Conservation (phyloP, 2,888 invertebrate species). For the Gasteruption jaculator region DNA sequence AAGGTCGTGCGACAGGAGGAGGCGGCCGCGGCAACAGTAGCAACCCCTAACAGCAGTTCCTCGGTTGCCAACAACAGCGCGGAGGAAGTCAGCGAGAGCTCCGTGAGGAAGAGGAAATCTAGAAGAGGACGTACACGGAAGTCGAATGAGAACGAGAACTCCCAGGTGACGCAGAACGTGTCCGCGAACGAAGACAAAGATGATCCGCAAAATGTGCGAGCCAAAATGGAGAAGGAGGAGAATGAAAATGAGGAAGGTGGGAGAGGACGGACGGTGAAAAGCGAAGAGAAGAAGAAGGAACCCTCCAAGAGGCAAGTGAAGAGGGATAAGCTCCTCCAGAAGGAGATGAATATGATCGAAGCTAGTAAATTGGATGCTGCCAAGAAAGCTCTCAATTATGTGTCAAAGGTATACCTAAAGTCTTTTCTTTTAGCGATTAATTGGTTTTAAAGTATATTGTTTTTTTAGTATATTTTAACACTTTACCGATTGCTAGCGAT, state of each 20-base stretch:
- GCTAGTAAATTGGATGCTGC: constrained; percentile 57
- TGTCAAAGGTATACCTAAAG: constrained; percentile 53
- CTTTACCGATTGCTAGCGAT: too few species aligned
- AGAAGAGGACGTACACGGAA: constrained; percentile 12
- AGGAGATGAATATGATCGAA: constrained; percentile 56
- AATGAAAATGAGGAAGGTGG: background rate
- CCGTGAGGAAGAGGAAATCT: too few species aligned
- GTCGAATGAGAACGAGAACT: constrained; percentile 7
- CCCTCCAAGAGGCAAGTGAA: constrained; percentile 66
- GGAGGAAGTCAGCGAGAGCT: too few species aligned
- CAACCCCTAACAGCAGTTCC: too few species aligned
- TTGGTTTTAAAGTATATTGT: background rate
- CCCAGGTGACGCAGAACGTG: too few species aligned
- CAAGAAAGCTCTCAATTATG: constrained; percentile 62
- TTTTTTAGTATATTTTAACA: too few species aligned
- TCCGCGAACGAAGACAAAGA: constrained; percentile 6
- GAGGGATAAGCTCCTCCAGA: constrained; percentile 59
- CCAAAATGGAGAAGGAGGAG: constrained; percentile 32
- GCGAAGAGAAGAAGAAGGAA: constrained; percentile 39
- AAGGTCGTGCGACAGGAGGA: constrained; percentile 1
- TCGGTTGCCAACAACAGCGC: too few species aligned
- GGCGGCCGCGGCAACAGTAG: background rate
- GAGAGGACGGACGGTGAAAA: too few species aligned
- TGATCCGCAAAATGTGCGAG: background rate
- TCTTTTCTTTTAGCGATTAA: constrained; percentile 3